Base-by-base conservation (phyloP, 1,140 invertebrate species). In the Monochamus saltuarius region DNA sequence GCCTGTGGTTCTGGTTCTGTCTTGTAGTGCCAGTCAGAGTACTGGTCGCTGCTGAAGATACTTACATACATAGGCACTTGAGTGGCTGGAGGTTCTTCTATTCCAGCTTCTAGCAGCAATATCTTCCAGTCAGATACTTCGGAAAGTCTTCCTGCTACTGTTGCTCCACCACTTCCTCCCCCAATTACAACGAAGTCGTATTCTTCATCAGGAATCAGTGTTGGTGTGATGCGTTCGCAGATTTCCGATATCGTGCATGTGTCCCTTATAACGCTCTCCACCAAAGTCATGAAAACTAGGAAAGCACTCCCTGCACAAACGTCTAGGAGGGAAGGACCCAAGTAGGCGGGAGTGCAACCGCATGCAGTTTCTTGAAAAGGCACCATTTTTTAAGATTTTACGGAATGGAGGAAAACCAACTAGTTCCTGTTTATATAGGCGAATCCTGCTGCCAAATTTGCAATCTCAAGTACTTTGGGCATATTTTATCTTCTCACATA, bases 1-100 rank as follows among this genome's bases (percentile, higher is more conserved):
- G 82, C 83, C 13, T 74, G 73, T 36, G 76, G 65, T 70, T 87
- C 82, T 0, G 81, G 81, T 63, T 82, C 83, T 0, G 85, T 87
- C 39, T 75, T 70, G 68, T 85, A 87, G 13, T 77, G 72, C 86
- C 86, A 88, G 68, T 87, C 85, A 1, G 82, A 79, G 34, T 14
- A n/a, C 9, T 37, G 11, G 7, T 14, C 13, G 9, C 22, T 56
- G 13, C 14, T 17, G 45, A 29, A 56, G 16, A n/a, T 36, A 7
- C 7, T 29, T 6, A 45, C 73, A 69, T 78, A 77, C 0, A 77
- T 74, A 11, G 82, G 82, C 17, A 84, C 79, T 52, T 73, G 67
- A 1, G 79, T 78, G 6, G 62, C 69, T 4, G 73, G 69, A 0
- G 80, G 79, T 56, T 84, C 84, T 58, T 84, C 80, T 3, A 77